Evolutionary conservation across 2,888 invertebrate genomes (phyloP).

Genomic region (Rhamnusium bicolor): DNA sequence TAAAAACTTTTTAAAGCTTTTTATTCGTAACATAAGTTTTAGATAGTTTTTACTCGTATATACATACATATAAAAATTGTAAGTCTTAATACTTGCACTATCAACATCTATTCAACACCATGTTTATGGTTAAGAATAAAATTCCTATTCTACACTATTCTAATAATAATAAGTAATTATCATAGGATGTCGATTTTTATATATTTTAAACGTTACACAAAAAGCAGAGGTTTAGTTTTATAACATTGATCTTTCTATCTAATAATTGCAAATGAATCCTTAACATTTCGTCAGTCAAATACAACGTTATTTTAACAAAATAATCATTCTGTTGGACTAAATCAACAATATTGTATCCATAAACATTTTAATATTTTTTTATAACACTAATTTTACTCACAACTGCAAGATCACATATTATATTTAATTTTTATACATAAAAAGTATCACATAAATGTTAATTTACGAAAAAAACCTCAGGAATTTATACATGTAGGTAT

Average conservation of each 20-base stretch:
- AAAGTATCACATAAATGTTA: slow-evolving; percentile 43
- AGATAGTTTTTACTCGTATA: slow-evolving; percentile 34
- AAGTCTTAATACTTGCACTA: slow-evolving; percentile 45
- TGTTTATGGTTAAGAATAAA: slow-evolving; percentile 46
- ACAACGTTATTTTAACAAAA: slow-evolving; percentile 19
- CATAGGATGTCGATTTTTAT: slow-evolving; percentile 28
- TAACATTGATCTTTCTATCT: slow-evolving; percentile 35
- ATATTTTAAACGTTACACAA: slow-evolving; percentile 29
- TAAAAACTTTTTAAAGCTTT: slow-evolving; percentile 24
- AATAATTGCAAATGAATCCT: slow-evolving; percentile 23
- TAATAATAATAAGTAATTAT: slow-evolving; percentile 30
- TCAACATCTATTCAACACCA: slow-evolving; percentile 44
- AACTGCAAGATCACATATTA: slow-evolving; percentile 51
- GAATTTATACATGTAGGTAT: slow-evolving; percentile 16
- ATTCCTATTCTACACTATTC: slow-evolving; percentile 47
- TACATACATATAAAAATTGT: slow-evolving; percentile 50
- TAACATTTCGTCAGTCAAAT: slow-evolving; percentile 21
- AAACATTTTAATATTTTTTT: slow-evolving; percentile 16
- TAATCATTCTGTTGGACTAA: slow-evolving; percentile 28
- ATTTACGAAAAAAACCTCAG: slow-evolving; percentile 4
- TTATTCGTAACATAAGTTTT: slow-evolving; percentile 25
- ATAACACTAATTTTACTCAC: slow-evolving; percentile 47
- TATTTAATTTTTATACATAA: slow-evolving; percentile 43
- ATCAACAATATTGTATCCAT: slow-evolving; percentile 20
- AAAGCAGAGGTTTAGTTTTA: slow-evolving; percentile 21